Evolutionary conservation across 2,113 vertebrate species (phyloP).

Genomic region (Galemys pyrenaicus): DNA sequence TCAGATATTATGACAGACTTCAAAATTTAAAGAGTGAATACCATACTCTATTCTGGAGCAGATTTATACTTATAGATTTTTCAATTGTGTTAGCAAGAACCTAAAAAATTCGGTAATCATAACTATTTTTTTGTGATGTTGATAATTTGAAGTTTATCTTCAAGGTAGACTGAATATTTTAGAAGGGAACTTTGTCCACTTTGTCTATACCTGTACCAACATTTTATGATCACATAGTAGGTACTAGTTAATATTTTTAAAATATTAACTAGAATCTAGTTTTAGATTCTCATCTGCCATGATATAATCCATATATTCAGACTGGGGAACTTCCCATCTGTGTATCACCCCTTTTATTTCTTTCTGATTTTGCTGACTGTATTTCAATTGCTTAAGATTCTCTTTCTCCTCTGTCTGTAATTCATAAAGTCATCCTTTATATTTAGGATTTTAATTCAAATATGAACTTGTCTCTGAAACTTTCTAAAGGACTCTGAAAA

Average conservation of each 20-base stretch:
- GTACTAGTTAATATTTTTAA: constrained; percentile 11
- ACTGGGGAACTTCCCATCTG: background rate
- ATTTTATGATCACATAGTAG: background rate
- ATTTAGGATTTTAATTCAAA: constrained; percentile 2
- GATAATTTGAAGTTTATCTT: background rate
- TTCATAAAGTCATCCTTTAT: background rate
- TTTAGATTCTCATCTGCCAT: background rate
- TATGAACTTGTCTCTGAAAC: background rate
- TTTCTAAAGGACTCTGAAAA: background rate
- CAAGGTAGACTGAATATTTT: background rate
- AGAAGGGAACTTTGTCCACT: background rate
- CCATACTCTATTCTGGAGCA: background rate
- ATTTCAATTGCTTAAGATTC: constrained; percentile 12
- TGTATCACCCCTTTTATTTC: background rate
- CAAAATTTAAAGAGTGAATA: background rate
- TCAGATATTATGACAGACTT: background rate
- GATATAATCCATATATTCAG: background rate
- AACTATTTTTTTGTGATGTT: background rate
- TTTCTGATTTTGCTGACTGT: background rate
- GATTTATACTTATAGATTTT: background rate
- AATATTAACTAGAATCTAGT: constrained; percentile 23
- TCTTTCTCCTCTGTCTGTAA: background rate
- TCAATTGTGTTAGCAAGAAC: background rate
- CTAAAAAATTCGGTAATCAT: constrained; percentile 6
- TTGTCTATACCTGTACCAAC: background rate